phyloP scores from a whole-genome alignment of 2,797 vertebrate genomes.

The Nothura maculosa region DNA sequence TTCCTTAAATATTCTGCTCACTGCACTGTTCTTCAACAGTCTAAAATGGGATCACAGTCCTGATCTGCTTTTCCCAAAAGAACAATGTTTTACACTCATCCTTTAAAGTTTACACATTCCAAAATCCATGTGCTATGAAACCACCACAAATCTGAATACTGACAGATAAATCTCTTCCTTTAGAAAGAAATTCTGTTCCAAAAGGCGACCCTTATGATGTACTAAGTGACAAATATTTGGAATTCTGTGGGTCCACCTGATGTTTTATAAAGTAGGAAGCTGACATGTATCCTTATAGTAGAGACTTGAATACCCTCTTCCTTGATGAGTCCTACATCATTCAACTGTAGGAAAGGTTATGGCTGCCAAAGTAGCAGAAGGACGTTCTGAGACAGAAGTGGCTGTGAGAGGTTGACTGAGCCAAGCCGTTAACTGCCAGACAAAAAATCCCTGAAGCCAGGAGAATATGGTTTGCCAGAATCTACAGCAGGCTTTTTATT shows the following conservation, averaged over 20 bases:
- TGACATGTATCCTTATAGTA: not conserved
- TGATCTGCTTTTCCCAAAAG: not conserved
- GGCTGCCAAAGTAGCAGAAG: not conserved
- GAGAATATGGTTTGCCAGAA: not conserved
- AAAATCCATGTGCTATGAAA: not conserved
- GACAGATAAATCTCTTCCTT: rapidly evolving
- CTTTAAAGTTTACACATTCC: not conserved
- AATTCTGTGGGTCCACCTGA: not conserved
- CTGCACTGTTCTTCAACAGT: not conserved
- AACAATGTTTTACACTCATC: not conserved
- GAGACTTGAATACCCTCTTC: not conserved
- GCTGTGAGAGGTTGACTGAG: not conserved
- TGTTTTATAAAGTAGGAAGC: not conserved
- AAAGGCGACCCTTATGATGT: not conserved
- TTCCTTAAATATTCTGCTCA: not conserved
- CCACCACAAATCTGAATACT: not conserved
- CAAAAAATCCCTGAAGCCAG: not conserved
- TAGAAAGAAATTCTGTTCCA: not conserved
- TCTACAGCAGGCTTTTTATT: not conserved
- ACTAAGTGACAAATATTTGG: not conserved
- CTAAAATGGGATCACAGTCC: not conserved
- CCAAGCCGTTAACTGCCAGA: not conserved
- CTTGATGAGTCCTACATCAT: rapidly evolving
- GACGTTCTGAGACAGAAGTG: not conserved
- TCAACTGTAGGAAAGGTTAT: not conserved